Base-by-base conservation (phyloP, 2,113 vertebrate species). In the Myxocyprinus asiaticus region DNA sequence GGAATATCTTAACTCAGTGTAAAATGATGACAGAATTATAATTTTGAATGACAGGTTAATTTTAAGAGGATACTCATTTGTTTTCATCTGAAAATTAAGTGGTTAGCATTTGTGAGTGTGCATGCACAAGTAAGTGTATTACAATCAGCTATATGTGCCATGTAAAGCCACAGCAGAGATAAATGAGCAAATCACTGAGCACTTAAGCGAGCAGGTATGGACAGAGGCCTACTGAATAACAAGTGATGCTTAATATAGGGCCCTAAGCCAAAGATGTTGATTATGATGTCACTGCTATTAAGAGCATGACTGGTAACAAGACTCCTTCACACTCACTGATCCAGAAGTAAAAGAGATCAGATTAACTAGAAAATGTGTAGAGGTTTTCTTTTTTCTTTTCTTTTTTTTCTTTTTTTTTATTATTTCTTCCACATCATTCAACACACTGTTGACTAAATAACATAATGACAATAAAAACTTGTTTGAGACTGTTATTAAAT, bases 211-310 rank as follows among this genome's bases (percentile, higher is more conserved):
- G 47, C 47, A 48, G 47, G 5, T 48, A 5, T 11, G 9, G 5
- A 1, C 51, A 11, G 11, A 55, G 9, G 11, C 11, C 51, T 14
- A 55, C 51, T 55, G 10, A 14, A 33, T 33, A 33, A 33, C 22
- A 33, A 33, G 22, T 33, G 22, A 33, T 33, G 22, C 22, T 33
- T 1, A 33, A 33, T 58, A 58, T 58, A 58, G 15, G 15, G n/a
- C 17, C 67, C 33, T 12, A 9, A 45, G 22, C 53, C 53, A 58
- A 17, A 44, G 5, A 62, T 11, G 12, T 12, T 48, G 14, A 47
- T 15, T 74, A 74, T 17, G 12, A 1, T 10, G 43, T 62, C 53
- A 58, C n/a, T 47, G 43, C 53, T 61, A 61, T 73, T 61, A 77
- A 47, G n/a, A 67, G 8, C 55, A 67, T 50, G 0, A 66, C 12